Evolutionary conservation across 2,797 vertebrate genomes (phyloP).

Genomic region (Triplophysa bombifrons): DNA sequence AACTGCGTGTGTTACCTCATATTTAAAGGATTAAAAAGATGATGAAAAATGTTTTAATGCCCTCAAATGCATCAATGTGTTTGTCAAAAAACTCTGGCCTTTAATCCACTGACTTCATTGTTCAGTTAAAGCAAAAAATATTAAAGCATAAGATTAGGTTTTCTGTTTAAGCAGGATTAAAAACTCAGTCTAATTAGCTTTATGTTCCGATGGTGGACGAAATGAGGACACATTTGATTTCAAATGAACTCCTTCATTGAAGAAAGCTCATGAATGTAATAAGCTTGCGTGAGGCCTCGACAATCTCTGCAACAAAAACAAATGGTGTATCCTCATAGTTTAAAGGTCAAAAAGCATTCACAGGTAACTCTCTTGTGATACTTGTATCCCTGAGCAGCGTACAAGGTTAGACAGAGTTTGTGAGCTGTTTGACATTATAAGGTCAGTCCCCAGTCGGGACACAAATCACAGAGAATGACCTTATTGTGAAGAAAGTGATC

Average conservation of each 20-base stretch:
- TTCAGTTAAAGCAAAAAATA: conserved; percentile 34
- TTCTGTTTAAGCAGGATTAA: conserved; percentile 51
- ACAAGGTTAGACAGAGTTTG: conserved; percentile 16
- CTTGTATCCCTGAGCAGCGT: neutral
- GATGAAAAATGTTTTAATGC: conserved; percentile 29
- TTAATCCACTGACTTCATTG: conserved; percentile 38
- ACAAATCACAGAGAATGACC: conserved; percentile 35
- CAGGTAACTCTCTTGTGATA: conserved; percentile 18
- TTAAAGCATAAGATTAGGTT: conserved; percentile 41
- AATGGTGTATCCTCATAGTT: no score
- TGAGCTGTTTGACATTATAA: conserved; percentile 24
- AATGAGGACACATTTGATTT: conserved; percentile 40
- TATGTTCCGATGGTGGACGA: conserved; percentile 41
- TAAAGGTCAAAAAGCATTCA: conserved; percentile 10
- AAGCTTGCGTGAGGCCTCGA: neutral
- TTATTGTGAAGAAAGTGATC: neutral
- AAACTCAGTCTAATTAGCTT: conserved; percentile 49
- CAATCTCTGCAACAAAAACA: no score
- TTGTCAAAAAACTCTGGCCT: neutral
- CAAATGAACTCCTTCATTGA: conserved; percentile 27
- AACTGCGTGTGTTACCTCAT: no score
- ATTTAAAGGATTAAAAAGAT: conserved; percentile 4
- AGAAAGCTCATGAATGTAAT: conserved; percentile 14
- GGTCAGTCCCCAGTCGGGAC: conserved; percentile 15
- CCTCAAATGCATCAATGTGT: conserved; percentile 28